A percentile compares a stretch with the other conserved stretches of the same genome.
These are phyloP conservation scores for Nothura maculosa DNA, from an alignment of 2,797 vertebrate genomes.

Conservation along the genomic window DNA sequence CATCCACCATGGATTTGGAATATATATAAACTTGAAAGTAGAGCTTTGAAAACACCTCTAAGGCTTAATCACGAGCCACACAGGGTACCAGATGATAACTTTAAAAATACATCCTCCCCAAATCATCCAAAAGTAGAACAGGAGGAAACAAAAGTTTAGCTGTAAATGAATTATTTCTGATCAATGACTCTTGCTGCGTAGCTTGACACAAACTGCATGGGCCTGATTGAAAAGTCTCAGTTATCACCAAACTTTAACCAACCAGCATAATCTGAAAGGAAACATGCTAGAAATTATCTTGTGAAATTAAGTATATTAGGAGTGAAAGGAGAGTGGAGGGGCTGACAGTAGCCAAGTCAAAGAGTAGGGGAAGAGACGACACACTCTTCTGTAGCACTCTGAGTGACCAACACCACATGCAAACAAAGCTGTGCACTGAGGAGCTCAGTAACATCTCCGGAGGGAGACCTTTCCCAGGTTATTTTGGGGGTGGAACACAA, in stretches of 20 bases:
- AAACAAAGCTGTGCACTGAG: not conserved
- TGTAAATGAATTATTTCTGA: not conserved
- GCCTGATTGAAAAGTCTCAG: not conserved
- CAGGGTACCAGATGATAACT: not conserved
- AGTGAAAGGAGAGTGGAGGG: not conserved
- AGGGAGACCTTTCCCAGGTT: not conserved
- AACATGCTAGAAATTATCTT: not conserved
- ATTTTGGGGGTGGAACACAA: not conserved
- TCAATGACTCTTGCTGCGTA: not conserved
- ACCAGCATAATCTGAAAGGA: not conserved
- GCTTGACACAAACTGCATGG: not conserved
- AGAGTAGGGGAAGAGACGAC: not conserved
- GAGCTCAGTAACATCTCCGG: not conserved
- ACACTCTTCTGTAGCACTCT: not conserved
- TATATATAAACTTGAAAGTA: not conserved
- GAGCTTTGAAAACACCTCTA: not conserved
- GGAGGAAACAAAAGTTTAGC: not conserved
- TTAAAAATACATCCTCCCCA: not conserved
- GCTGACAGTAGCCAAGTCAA: not conserved
- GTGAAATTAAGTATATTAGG: not conserved
- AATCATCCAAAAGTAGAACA: not conserved
- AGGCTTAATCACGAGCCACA: not conserved
- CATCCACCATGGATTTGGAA: not conserved
- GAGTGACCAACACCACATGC: not conserved
- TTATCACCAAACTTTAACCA: not conserved